Base-by-base conservation (phyloP, 2,888 invertebrate genomes). In the Diplolepis rosae region DNA sequence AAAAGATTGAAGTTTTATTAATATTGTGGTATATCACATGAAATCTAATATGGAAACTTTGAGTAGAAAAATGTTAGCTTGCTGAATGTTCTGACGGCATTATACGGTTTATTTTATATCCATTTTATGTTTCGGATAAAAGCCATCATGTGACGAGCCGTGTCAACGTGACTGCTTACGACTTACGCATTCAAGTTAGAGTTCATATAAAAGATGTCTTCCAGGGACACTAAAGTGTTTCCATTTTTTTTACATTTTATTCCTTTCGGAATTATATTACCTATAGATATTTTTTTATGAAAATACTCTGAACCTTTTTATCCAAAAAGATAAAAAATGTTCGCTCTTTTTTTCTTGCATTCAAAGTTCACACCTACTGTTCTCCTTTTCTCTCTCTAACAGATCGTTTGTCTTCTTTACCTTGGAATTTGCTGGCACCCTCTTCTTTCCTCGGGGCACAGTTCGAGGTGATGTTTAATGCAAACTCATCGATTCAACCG, bases 401-500 rank as follows among this genome's bases (percentile, higher is more conserved):
- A 35, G 39, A 4, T 11, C 39, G 61, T 61, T 24, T 61, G n/a
- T 61, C 61, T 61, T 39, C 24, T 35, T 35, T 24, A 56, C 22
- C 18, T 18, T 18, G 54, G 0, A 56, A n/a, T 15, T 39, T n/a
- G 0, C 65, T 54, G 45, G 22, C 48, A 27, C 35, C 39, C 51
- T 32, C 56, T 69, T 24, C 51, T 61, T 30, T 66, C 66, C 28
- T 1, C n/a, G 24, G 18, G 66, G 48, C 45, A 48, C n/a, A 50
- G 45, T 48, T 69, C 69, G 73, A 68, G 75, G 77, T 77, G 72
- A 85, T 85, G 84, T 84, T 86, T 86, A 84, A 85, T 85, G 86
- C 84, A 83, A 61, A 81, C 84, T 84, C 85, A 86, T 86, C 86
- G 85, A 85, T 85, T 85, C 80, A 69, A 75, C 79, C 72, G 73